Percentiles rank a stretch among this genome's conserved stretches.
These are phyloP conservation scores for Larimichthys polyactis DNA, from an alignment of 2,113 vertebrate genomes.

Conservation along the genomic window DNA sequence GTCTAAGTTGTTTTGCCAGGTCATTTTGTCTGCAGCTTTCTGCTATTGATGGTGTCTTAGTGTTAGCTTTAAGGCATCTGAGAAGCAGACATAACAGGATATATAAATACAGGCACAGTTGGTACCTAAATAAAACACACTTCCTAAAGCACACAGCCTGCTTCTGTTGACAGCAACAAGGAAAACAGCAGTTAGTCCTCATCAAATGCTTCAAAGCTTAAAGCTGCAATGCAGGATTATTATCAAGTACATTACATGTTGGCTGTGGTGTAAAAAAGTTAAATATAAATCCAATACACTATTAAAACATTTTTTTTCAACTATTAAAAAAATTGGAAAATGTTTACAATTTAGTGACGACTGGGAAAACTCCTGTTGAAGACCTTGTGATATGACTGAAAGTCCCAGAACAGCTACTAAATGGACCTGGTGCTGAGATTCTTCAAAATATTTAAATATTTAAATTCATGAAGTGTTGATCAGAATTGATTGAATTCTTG, in stretches of 20 bases:
- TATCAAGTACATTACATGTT: not conserved
- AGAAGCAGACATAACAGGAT: constrained; percentile 68
- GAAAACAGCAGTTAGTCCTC: constrained; percentile 50
- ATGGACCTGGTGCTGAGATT: too few species aligned
- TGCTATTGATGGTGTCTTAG: constrained; percentile 21
- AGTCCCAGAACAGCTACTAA: too few species aligned
- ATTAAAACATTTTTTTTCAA: not conserved
- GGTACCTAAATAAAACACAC: constrained; percentile 43
- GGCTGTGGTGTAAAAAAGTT: not conserved
- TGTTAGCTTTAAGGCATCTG: constrained; percentile 18
- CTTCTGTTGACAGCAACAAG: not conserved
- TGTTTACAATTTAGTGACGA: too few species aligned
- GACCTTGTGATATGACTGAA: too few species aligned
- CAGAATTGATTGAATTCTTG: too few species aligned
- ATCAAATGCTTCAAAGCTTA: not conserved
- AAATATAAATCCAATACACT: not conserved
- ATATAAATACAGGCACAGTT: not conserved
- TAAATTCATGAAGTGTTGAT: too few species aligned
- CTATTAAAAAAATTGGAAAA: too few species aligned
- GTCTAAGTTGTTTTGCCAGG: constrained; percentile 19
- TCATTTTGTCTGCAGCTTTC: constrained; percentile 31
- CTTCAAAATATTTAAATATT: too few species aligned
- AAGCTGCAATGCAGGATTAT: not conserved
- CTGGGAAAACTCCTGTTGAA: too few species aligned
- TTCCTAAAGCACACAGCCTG: constrained; percentile 5